phyloP scores from a whole-genome alignment of 2,113 vertebrate species.

The Oreamnos americanus region DNA sequence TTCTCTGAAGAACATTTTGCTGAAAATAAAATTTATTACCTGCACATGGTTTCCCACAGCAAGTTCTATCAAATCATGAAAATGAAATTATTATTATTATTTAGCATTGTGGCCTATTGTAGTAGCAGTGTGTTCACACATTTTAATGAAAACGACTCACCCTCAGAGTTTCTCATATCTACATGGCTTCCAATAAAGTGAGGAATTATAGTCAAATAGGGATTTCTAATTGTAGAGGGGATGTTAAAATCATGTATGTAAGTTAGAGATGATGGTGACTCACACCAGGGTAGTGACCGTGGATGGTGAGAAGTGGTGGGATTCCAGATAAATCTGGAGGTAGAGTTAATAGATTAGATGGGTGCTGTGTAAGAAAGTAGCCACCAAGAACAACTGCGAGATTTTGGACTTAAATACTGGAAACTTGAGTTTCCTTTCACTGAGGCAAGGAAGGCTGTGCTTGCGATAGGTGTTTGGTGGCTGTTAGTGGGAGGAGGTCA shows the following conservation, averaged over 20 bases:
- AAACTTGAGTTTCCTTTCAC: background rate
- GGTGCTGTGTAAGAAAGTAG: background rate
- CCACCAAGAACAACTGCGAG: background rate
- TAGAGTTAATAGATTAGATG: background rate
- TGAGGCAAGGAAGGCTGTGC: background rate
- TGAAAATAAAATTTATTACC: constrained; percentile 52
- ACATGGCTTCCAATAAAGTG: background rate
- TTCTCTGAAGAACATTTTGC: constrained; percentile 16
- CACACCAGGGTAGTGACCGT: background rate
- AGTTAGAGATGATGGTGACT: background rate
- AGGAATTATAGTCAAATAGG: background rate
- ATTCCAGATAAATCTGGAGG: background rate
- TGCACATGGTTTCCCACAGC: background rate
- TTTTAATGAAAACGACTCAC: constrained; percentile 47
- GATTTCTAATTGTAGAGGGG: background rate
- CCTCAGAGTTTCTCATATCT: background rate
- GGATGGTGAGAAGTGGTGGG: background rate
- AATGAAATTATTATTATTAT: background rate
- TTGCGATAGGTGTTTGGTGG: background rate
- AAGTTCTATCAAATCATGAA: constrained; percentile 17
- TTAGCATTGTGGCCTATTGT: background rate
- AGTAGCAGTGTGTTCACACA: constrained; percentile 12
- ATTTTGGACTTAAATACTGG: background rate
- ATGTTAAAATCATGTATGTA: background rate
- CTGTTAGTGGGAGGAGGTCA: background rate